phyloP scores from a whole-genome alignment of 2,888 invertebrate species.

The Torymus tubicola region DNA sequence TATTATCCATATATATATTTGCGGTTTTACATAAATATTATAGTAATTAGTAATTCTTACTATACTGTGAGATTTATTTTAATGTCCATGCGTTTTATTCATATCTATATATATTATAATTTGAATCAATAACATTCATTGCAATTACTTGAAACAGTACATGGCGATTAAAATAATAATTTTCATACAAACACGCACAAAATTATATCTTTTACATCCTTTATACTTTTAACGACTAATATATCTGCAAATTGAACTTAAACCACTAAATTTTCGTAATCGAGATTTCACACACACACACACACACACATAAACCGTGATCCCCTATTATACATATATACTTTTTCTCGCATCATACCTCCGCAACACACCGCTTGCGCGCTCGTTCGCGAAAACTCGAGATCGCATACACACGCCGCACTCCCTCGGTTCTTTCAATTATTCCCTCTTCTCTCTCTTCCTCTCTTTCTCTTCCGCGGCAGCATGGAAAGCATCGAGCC shows the following conservation, averaged over 20 bases:
- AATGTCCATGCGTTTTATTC: not conserved
- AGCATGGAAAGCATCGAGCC: conserved; percentile 50
- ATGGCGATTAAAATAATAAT: no score
- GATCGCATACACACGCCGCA: conserved; percentile 14
- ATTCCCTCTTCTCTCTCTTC: conserved; percentile 43
- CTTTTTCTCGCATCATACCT: no score
- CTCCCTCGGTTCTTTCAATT: conserved; percentile 58
- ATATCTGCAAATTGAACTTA: not conserved
- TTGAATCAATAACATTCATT: no score
- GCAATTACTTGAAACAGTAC: no score
- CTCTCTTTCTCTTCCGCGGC: conserved; percentile 9
- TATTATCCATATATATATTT: no score
- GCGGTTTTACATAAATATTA: no score
- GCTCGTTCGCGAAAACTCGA: conserved; percentile 51
- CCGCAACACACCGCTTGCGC: not conserved
- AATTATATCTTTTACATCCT: no score
- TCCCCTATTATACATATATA: no score
- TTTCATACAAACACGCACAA: no score
- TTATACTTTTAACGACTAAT: no score
- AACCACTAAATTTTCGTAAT: conserved; percentile 17
- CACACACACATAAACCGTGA: not conserved
- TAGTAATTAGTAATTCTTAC: not conserved
- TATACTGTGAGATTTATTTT: not conserved
- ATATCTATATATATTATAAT: no score
- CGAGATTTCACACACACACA: conserved; percentile 29